Evolutionary conservation across 1,140 invertebrate genomes (phyloP).

Genomic region (Venustaconcha ellipsiformis): DNA sequence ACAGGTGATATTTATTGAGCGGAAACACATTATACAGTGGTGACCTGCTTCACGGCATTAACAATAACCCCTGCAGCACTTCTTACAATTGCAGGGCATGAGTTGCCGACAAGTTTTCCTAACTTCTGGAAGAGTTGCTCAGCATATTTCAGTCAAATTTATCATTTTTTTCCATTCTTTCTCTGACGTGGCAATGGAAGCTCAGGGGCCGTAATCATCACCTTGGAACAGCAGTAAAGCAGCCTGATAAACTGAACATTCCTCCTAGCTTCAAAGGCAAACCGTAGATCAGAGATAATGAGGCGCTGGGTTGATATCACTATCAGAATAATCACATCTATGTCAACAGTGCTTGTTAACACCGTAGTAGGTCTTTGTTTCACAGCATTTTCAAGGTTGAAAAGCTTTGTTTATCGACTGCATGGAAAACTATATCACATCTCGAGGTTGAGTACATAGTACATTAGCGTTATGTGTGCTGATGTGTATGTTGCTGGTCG

Average conservation of each 20-base stretch:
- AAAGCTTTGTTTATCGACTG: slow-evolving; percentile 26
- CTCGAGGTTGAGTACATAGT: neutral
- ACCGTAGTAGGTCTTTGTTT: slow-evolving; percentile 25
- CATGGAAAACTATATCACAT: slow-evolving; percentile 20
- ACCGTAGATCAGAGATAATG: slow-evolving; percentile 16
- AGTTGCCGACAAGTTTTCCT: slow-evolving; percentile 9
- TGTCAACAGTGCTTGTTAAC: slow-evolving; percentile 44
- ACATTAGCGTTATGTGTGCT: neutral
- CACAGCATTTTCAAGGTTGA: slow-evolving; percentile 44
- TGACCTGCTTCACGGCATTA: too few species aligned
- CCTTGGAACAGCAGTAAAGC: slow-evolving; percentile 23
- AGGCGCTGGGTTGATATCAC: slow-evolving; percentile 16
- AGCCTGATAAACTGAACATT: slow-evolving; percentile 28
- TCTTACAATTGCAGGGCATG: slow-evolving; percentile 3
- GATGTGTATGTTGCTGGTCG: neutral
- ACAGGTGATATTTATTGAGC: too few species aligned
- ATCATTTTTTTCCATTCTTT: neutral
- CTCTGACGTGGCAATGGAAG: neutral
- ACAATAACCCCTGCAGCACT: too few species aligned
- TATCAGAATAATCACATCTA: slow-evolving; percentile 48
- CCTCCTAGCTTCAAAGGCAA: slow-evolving; percentile 34
- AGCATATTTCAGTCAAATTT: slow-evolving; percentile 3
- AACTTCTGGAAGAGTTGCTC: slow-evolving; percentile 13
- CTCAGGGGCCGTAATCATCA: neutral
- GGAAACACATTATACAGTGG: too few species aligned